These are phyloP conservation scores for Elachura formosa DNA, from an alignment of 2,113 vertebrate species.

Conservation along the genomic window DNA sequence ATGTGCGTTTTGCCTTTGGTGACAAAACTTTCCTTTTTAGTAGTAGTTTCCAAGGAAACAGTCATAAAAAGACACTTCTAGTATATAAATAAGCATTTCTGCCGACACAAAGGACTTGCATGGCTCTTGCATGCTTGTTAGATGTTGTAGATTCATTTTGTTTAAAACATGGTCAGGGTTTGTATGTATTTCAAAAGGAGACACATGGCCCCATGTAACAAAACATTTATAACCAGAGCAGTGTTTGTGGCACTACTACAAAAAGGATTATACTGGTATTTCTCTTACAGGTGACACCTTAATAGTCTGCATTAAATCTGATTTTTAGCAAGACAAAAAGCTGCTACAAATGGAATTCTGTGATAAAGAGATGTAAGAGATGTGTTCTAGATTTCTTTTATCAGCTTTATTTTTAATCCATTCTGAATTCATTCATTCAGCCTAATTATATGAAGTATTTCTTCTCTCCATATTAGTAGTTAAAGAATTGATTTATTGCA, in stretches of 20 bases:
- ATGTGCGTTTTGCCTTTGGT: not conserved
- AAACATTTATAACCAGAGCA: not conserved
- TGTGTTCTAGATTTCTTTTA: not conserved
- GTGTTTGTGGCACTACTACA: not conserved
- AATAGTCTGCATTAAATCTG: not conserved
- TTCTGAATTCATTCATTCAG: not conserved
- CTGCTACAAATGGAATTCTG: slow-evolving; percentile 24
- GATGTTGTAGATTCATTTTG: not conserved
- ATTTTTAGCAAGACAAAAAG: not conserved
- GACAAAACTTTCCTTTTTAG: not conserved
- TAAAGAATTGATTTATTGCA: not conserved
- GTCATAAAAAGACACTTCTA: not conserved
- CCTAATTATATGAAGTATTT: not conserved
- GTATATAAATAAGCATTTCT: not conserved
- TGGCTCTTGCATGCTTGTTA: not conserved
- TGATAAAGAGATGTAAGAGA: slow-evolving; percentile 9
- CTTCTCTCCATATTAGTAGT: not conserved
- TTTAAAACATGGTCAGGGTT: not conserved
- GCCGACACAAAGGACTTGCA: not conserved
- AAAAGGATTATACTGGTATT: not conserved
- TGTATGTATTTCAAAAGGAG: not conserved
- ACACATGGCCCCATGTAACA: not conserved
- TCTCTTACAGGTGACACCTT: not conserved
- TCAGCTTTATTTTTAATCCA: slow-evolving; percentile 7
- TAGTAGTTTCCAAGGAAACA: slow-evolving; percentile 13